Conservation (phyloP, 2,888 invertebrate species). For the Tetanocera ferruginea region DNA sequence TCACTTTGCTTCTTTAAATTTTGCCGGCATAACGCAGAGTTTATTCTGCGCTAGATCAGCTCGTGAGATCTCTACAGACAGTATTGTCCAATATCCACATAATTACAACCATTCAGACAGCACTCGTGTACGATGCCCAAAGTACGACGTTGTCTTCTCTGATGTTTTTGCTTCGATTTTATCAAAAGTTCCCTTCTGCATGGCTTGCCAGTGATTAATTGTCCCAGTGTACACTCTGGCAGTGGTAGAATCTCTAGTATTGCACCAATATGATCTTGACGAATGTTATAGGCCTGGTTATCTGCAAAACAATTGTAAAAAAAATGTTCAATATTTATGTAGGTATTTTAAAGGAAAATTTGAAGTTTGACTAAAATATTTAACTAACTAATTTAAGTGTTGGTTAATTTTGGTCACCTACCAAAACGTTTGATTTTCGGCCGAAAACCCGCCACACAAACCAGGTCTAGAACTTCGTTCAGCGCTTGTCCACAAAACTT, state of each 20-base stretch:
- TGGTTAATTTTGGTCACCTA: conserved; percentile 48
- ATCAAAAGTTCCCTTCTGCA: neutral
- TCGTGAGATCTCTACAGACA: conserved; percentile 42
- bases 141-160: conserved; percentile 50
- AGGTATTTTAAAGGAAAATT: no score
- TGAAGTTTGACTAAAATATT: neutral
- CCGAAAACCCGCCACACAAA: conserved; percentile 57
- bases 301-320: neutral
- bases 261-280: neutral
- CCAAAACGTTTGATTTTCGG: conserved; percentile 51
- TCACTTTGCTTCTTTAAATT: neutral
- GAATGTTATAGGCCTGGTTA: neutral
- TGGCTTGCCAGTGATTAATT: neutral
- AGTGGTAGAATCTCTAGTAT: neutral
- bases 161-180: conserved; percentile 24
- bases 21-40: neutral
- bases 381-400: neutral
- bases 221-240: neutral
- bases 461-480: conserved; percentile 53
- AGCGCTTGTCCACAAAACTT: conserved; percentile 56
- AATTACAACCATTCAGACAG: conserved; percentile 56
- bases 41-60: neutral
- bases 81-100: conserved; percentile 54
- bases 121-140: conserved; percentile 54
- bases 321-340: no score